These are phyloP conservation scores for Silvanus unidentatus DNA, from an alignment of 2,888 invertebrate genomes.

Conservation along the genomic window DNA sequence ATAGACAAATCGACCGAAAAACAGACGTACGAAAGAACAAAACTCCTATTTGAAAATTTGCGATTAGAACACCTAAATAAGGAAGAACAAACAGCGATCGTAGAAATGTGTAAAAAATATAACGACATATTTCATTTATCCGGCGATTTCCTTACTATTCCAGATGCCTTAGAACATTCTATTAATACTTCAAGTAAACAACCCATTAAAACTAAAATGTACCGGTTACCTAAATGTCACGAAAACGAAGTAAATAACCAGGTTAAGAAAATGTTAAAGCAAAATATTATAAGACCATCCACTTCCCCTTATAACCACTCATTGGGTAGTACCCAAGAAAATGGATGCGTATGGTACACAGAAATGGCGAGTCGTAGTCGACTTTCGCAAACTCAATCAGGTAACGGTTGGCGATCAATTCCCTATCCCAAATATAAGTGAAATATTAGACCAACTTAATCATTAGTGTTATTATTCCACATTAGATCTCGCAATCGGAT, in stretches of 20 bases:
- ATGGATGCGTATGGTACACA: constrained; percentile 20
- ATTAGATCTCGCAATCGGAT: constrained; percentile 13
- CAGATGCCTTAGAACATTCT: constrained; percentile 4
- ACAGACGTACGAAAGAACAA: no score
- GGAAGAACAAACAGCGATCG: constrained; percentile 19
- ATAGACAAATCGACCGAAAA: neutral
- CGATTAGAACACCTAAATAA: constrained; percentile 20
- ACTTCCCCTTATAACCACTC: constrained; percentile 25
- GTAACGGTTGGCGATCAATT: constrained; percentile 26
- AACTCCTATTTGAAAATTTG: constrained; percentile 10
- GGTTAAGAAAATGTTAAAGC: constrained; percentile 21
- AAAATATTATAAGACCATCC: constrained; percentile 20
- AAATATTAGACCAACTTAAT: constrained; percentile 29
- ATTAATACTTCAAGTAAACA: no score
- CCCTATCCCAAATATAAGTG: neutral
- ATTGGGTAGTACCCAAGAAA: constrained; percentile 36
- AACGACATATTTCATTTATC: constrained; percentile 23
- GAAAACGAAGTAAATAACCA: constrained; percentile 24
- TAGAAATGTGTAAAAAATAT: constrained; percentile 19
- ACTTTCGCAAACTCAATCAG: constrained; percentile 29
- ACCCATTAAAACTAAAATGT: no score
- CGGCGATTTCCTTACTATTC: constrained; percentile 19
- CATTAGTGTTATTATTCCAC: constrained; percentile 18
- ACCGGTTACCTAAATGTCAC: constrained; percentile 18
- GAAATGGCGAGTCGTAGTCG: constrained; percentile 26